A percentile compares a stretch with the other conserved stretches of the same genome.
phyloP scores from a whole-genome alignment of 2,888 invertebrate genomes.

The Timandra comae region DNA sequence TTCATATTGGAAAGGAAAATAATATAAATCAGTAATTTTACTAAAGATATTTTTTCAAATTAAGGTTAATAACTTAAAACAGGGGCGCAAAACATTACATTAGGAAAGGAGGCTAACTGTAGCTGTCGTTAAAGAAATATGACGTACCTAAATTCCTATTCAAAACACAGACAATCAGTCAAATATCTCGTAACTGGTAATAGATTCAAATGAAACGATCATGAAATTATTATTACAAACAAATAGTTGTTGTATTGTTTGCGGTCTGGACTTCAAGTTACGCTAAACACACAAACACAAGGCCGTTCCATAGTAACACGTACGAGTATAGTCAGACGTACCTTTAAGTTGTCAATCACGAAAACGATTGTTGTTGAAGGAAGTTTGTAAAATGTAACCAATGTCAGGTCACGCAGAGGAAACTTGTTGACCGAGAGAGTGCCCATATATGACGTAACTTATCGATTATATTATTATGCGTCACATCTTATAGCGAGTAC shows the following conservation, averaged over 20 bases:
- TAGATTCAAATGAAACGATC: slow-evolving; percentile 13
- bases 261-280: slow-evolving; percentile 25
- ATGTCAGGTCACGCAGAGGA: slow-evolving; percentile 25
- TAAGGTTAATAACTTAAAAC: slow-evolving; percentile 26
- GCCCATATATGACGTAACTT: slow-evolving; percentile 33
- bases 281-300: slow-evolving; percentile 29
- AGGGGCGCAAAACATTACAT: slow-evolving; percentile 20
- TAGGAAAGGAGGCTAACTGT: slow-evolving; percentile 32
- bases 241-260: slow-evolving; percentile 8
- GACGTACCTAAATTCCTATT: too few species aligned
- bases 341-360: slow-evolving; percentile 46
- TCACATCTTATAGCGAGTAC: slow-evolving; percentile 20
- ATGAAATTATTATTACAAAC: slow-evolving; percentile 3
- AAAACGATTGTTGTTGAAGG: slow-evolving; percentile 38
- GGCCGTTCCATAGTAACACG: slow-evolving; percentile 28
- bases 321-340: slow-evolving; percentile 21
- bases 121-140: slow-evolving; percentile 24
- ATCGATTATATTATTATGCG: slow-evolving; percentile 15
- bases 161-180: too few species aligned
- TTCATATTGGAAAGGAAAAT: too few species aligned
- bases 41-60: too few species aligned
- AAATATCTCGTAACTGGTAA: slow-evolving; percentile 2
- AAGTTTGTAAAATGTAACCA: slow-evolving; percentile 39
- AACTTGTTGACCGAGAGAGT: slow-evolving; percentile 40
- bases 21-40: too few species aligned